A percentile compares a stretch with the other conserved stretches of the same genome.
Conservation (phyloP, 2,888 invertebrate species). For the Toxonevra muliebris region DNA sequence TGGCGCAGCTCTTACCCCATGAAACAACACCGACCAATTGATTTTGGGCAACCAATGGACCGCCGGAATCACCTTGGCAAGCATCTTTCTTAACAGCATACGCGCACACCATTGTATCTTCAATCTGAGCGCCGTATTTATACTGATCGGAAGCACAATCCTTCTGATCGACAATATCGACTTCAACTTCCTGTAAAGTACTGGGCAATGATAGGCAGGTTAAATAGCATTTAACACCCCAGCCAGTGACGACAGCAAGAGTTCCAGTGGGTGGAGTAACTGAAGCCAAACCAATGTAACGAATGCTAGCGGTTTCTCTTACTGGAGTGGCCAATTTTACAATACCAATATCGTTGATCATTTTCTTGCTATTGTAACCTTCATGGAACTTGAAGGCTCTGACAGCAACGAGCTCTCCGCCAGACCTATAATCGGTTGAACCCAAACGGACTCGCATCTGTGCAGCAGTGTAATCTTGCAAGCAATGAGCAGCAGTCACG, state of each 20-base stretch:
- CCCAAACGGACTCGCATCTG: constrained; percentile 60
- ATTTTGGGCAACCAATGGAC: constrained; percentile 55
- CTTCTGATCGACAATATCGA: constrained; percentile 43
- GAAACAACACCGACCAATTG: constrained; percentile 60
- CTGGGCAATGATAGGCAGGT: constrained; percentile 39
- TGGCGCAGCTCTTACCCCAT: constrained; percentile 61
- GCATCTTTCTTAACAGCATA: constrained; percentile 53
- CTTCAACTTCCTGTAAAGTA: constrained; percentile 44
- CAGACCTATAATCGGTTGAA: constrained; percentile 53
- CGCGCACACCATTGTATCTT: constrained; percentile 56
- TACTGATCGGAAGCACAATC: constrained; percentile 35
- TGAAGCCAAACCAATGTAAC: constrained; percentile 49
- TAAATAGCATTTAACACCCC: constrained; percentile 57
- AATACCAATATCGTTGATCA: constrained; percentile 64
- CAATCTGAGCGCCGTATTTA: constrained; percentile 46
- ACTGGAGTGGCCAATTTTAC: constrained; percentile 58
- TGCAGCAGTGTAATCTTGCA: constrained; percentile 42
- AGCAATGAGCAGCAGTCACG: constrained; percentile 66
- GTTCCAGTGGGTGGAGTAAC: constrained; percentile 50
- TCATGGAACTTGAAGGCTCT: constrained; percentile 52
- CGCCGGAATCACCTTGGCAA: constrained; percentile 64
- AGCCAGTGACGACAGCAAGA: constrained; percentile 57
- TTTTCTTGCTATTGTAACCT: constrained; percentile 54
- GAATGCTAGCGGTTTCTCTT: constrained; percentile 43
- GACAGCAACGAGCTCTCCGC: constrained; percentile 61